A percentile compares a stretch with the other conserved stretches of the same genome.
Conservation (phyloP, 1,140 invertebrate genomes). For the Hylyphantes graminicola region DNA sequence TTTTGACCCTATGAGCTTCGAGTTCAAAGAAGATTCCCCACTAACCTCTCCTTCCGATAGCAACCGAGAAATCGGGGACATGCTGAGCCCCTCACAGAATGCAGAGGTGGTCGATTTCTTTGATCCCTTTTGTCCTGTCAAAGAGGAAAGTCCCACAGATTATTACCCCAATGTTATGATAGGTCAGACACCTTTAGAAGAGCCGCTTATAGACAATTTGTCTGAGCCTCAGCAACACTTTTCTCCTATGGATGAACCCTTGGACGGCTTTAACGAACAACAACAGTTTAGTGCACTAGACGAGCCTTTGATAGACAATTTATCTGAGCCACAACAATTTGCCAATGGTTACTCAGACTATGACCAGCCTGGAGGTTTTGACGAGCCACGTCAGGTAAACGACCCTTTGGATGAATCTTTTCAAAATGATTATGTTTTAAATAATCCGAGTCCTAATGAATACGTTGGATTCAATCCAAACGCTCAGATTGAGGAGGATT, state of each 20-base stretch:
- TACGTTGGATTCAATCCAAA: neutral
- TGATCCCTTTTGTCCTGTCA: slow-evolving; percentile 58
- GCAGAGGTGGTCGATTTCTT: slow-evolving; percentile 54
- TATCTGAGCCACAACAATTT: slow-evolving; percentile 38
- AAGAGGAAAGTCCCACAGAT: slow-evolving; percentile 58
- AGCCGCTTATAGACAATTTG: slow-evolving; percentile 22
- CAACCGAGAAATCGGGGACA: slow-evolving; percentile 46
- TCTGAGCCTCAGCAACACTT: slow-evolving; percentile 36
- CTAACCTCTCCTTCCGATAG: slow-evolving; percentile 59
- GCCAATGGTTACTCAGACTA: slow-evolving; percentile 30
- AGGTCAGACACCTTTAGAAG: slow-evolving; percentile 36
- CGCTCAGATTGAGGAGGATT: slow-evolving; percentile 14
- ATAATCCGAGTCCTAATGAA: slow-evolving; percentile 1
- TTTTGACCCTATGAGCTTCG: slow-evolving; percentile 60
- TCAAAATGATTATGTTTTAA: neutral
- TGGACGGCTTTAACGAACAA: slow-evolving; percentile 5
- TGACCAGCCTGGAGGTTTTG: neutral
- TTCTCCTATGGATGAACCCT: slow-evolving; percentile 22
- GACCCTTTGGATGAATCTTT: slow-evolving; percentile 7
- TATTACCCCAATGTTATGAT: slow-evolving; percentile 57
- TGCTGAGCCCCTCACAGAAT: slow-evolving; percentile 48
- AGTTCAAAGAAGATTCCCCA: slow-evolving; percentile 58
- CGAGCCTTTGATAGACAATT: slow-evolving; percentile 34
- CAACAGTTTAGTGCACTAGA: neutral
- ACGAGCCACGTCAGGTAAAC: neutral